These are phyloP conservation scores for Notocelia uddmanniana DNA, from an alignment of 2,888 invertebrate genomes.

Conservation along the genomic window DNA sequence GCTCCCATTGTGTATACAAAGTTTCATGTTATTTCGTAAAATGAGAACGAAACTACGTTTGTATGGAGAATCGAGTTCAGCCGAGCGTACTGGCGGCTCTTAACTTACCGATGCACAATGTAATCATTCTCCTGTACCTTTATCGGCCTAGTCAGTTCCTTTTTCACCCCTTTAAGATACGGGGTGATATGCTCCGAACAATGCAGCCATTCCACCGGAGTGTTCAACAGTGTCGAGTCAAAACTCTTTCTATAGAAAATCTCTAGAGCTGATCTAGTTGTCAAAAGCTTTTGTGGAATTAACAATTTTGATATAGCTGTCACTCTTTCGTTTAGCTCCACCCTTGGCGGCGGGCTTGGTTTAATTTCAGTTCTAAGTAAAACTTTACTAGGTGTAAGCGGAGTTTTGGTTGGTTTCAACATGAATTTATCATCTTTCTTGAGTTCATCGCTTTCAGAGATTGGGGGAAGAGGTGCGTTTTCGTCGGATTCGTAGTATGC, in stretches of 20 bases:
- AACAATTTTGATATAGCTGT: neutral
- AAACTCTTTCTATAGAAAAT: conserved; percentile 33
- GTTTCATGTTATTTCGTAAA: too few relatives aligned
- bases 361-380: too few relatives aligned
- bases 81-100: too few relatives aligned
- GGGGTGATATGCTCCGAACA: conserved; percentile 21
- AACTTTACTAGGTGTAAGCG: neutral
- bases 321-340: neutral
- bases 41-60: too few relatives aligned
- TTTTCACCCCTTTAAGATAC: conserved; percentile 16
- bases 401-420: conserved; percentile 1
- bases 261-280: neutral
- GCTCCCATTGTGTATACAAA: too few relatives aligned
- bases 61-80: too few relatives aligned
- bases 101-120: conserved; percentile 21
- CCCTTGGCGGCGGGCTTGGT: neutral
- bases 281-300: neutral
- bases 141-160: neutral
- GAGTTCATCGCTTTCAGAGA: conserved; percentile 4
- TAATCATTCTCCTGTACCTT: neutral
- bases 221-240: neutral
- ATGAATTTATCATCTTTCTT: conserved; percentile 21
- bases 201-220: conserved; percentile 7
- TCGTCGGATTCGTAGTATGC: conserved; percentile 11
- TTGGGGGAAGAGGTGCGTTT: conserved; percentile 5